These are phyloP conservation scores for Limenitis camilla DNA, from an alignment of 2,888 invertebrate genomes.

Conservation along the genomic window DNA sequence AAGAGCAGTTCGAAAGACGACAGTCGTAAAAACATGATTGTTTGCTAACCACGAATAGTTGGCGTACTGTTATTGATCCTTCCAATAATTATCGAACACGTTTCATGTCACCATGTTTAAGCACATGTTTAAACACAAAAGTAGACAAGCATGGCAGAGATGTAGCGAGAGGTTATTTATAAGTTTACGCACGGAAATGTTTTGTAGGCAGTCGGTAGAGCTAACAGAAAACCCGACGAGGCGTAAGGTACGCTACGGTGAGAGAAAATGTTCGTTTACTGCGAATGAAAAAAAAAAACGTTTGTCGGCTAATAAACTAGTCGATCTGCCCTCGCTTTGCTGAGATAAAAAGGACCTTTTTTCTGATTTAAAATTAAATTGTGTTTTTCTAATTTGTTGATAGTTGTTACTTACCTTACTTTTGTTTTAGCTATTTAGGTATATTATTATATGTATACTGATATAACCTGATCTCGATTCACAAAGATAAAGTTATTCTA, in stretches of 20 bases:
- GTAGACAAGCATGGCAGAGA: slow-evolving; percentile 61
- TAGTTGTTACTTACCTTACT: no score
- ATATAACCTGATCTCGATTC: no score
- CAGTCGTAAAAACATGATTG: slow-evolving; percentile 66
- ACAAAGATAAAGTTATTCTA: no score
- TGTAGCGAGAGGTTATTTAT: slow-evolving; percentile 52
- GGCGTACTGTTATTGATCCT: slow-evolving; percentile 70
- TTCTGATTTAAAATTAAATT: no score
- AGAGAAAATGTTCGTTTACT: slow-evolving; percentile 31
- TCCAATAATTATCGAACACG: slow-evolving; percentile 75
- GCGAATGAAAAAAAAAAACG: slow-evolving; percentile 23
- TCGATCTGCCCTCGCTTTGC: no score
- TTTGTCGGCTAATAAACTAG: slow-evolving; percentile 7
- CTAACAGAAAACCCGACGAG: slow-evolving; percentile 59
- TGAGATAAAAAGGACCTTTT: no score
- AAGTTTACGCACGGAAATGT: slow-evolving; percentile 65
- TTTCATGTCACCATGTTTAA: slow-evolving; percentile 70
- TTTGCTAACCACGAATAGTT: slow-evolving; percentile 66
- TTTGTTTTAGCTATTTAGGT: no score
- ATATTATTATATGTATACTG: no score
- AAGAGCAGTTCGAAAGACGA: slow-evolving; percentile 43
- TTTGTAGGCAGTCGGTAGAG: slow-evolving; percentile 66
- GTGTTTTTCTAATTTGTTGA: no score
- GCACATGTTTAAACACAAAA: slow-evolving; percentile 64
- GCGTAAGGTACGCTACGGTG: slow-evolving; percentile 31